Conservation (phyloP, 2,797 vertebrate genomes). For the Sciaenops ocellatus region DNA sequence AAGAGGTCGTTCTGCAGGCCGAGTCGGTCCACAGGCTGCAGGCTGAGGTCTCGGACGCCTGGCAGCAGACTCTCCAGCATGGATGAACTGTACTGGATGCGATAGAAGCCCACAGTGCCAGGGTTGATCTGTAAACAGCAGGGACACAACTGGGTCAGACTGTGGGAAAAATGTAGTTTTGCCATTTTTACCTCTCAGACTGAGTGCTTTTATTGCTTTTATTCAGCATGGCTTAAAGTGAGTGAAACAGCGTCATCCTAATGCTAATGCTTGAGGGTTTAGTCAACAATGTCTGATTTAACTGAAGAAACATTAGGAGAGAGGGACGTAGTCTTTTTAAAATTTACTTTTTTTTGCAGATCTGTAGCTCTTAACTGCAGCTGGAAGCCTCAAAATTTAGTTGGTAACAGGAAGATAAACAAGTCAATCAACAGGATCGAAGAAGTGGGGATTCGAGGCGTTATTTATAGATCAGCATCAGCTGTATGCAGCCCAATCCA, state of each 20-base stretch:
- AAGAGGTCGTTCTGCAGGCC: slow-evolving; percentile 98
- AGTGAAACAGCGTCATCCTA: background rate
- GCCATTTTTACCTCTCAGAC: slow-evolving; percentile 4
- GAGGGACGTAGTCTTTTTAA: background rate
- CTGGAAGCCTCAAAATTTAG: background rate
- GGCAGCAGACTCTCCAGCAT: slow-evolving; percentile 95
- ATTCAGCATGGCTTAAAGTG: slow-evolving; percentile 5
- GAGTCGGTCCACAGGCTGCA: slow-evolving; percentile 96
- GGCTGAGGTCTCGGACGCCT: slow-evolving; percentile 92
- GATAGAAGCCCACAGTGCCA: slow-evolving; percentile 98
- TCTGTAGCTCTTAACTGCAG: background rate
- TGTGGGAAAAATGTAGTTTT: background rate
- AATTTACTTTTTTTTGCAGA: background rate
- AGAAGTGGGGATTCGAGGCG: background rate
- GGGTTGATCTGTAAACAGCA: slow-evolving; percentile 90
- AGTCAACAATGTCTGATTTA: slow-evolving; percentile 5
- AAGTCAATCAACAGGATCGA: background rate
- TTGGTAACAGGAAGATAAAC: background rate
- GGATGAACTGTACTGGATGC: slow-evolving; percentile 94
- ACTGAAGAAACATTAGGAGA: background rate
- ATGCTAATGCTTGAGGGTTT: slow-evolving; percentile 16
- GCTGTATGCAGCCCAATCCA: background rate
- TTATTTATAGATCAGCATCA: background rate
- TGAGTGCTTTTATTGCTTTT: slow-evolving; percentile 23
- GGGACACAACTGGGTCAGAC: slow-evolving; percentile 43